These are phyloP conservation scores for Heliconius hermathena DNA, from an alignment of 1,140 invertebrate genomes.

Conservation along the genomic window DNA sequence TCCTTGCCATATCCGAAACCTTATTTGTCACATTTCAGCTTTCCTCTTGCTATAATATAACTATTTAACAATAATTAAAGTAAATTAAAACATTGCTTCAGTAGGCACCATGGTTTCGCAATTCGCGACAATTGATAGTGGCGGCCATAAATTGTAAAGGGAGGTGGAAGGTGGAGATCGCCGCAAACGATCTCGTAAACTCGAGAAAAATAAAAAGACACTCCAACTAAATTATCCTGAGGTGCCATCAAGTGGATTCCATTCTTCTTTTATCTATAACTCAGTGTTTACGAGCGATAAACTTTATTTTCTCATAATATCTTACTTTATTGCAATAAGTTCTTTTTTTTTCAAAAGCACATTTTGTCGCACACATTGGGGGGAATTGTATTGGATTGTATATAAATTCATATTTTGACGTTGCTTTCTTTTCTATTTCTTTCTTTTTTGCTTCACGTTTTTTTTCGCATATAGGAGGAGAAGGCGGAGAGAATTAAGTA, in stretches of 20 bases:
- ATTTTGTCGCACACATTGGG: no score
- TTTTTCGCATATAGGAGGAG: no score
- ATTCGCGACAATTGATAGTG: slow-evolving; percentile 45
- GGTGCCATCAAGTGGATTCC: slow-evolving; percentile 38
- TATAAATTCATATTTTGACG: no score
- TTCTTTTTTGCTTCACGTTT: no score
- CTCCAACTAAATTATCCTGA: slow-evolving; percentile 52
- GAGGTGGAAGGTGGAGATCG: slow-evolving; percentile 35
- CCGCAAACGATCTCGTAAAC: slow-evolving; percentile 54
- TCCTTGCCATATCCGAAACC: not conserved
- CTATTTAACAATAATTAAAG: not conserved
- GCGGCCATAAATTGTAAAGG: slow-evolving; percentile 42
- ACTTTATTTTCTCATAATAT: slow-evolving; percentile 8
- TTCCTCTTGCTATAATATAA: no score
- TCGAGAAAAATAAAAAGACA: slow-evolving; percentile 54
- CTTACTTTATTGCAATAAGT: not conserved
- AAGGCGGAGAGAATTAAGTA: no score
- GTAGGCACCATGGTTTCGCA: slow-evolving; percentile 8
- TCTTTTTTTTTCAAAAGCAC: not conserved
- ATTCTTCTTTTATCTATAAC: slow-evolving; percentile 34
- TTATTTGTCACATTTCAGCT: no score
- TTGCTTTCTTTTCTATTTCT: no score
- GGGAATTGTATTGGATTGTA: no score
- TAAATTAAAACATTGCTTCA: not conserved
- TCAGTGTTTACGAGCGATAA: slow-evolving; percentile 34